Base-by-base conservation (phyloP, 2,113 vertebrate species). In the Prolemur simus region DNA sequence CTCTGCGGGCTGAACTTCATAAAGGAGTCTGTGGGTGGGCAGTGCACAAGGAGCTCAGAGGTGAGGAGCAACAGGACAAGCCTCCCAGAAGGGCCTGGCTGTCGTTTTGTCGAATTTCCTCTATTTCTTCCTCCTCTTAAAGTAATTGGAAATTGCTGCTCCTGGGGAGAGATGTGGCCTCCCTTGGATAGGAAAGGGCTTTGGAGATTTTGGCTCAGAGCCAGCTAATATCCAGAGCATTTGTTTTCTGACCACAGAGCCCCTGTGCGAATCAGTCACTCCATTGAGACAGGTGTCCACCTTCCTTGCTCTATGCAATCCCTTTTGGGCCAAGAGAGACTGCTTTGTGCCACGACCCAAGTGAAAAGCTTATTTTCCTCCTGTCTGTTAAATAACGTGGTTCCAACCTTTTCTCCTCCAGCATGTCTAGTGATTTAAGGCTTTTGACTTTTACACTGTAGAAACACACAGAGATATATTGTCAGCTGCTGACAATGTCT, bases 381-480 rank as follows among this genome's bases (percentile, higher is more conserved):
- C 78, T 90, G 52, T 83, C 96, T 88, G 68, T 96, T 25, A 2
- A 37, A 92, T 98, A 97, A 95, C 78, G 92, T 97, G 80, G 96
- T 94, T 97, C 96, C 97, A 96, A 82, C 60, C 66, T 95, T 96
- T 95, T 93, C 97, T 97, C 96, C 69, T 97, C 87, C 92, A 97
- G 77, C 2, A 0, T 91, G 92, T 91, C 94, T 97, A 91, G 94
- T 98, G 98, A 98, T 98, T 98, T 98, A 98, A 98, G 88, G 63
- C 91, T 97, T 98, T 98, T 98, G 94, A 98, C 96, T 98, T 98
- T 97, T 95, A 96, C 97, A 95, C 95, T 95, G 96, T 91, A 98
- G 98, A 96, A 97, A 94, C 45, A 91, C 83, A 96, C 74, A 95
- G 98, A 98, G 97, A 98, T 98, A 96, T 98, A 98, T 98, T 98